Evolutionary conservation across 53 echinoderm and acorn worm genomes (phyloP), one percentile per base, ranked within the genome.

Genomic region (Antedon mediterranea): DNA sequence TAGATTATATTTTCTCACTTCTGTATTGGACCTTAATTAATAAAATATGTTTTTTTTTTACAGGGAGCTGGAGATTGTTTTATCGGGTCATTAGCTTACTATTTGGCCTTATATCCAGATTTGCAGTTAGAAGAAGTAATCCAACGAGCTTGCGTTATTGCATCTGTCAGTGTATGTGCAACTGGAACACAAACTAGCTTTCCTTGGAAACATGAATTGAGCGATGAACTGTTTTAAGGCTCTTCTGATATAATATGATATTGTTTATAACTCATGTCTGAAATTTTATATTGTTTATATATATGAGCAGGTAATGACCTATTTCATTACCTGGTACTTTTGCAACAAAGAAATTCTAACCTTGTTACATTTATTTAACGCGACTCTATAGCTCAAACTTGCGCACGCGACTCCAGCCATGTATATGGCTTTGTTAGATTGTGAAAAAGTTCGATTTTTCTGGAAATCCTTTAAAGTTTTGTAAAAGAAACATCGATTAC

Each of bases 51-150:
- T 73, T 73, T 32, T 3, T 14, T 73, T 32, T 73, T 29, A 26
- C 76, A 97, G 97, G 97, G 97, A 72, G 97, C 97, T 34, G 97
- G 97, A 31, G 97, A 97, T 81, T 85, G 83, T 34, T 97, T 89
- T 75, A 82, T 97, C 31, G 97, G 97, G 72, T 87, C 97, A 3
- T 73, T 97, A 70, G 88, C 92, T n/a, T 92, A 85, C 77, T 97
- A 85, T 76, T 74, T 89, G 1, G 88, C 97, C 32, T 71, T 76
- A n/a, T 75, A 85, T 34, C 86, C 97, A 26, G 33, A 81, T 30
- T 79, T 92, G 20, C 70, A 43, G 8, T 34, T 97, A 18, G 71
- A 79, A 71, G 88, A 97, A 76, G 83, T 85, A 75, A 44, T 87
- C 34, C 43, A 37, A 20, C 82, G 88, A 75, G 89, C 97, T 30